Evolutionary conservation across 2,888 invertebrate species (phyloP), one percentile per base, ranked within the genome.

Genomic region (Zeuzera pyrina): DNA sequence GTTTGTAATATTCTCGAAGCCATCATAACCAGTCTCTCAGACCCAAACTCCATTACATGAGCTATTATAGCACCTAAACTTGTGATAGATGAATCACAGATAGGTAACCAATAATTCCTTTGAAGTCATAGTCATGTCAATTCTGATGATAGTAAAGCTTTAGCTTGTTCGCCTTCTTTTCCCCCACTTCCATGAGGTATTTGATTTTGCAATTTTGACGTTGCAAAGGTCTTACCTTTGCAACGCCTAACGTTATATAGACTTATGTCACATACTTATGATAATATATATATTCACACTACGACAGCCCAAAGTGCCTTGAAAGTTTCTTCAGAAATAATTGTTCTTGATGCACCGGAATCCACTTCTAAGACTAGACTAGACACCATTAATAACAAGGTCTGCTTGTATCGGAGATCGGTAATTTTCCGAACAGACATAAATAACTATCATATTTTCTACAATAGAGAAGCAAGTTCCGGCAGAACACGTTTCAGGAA

Each of bases 41-140:
- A 12, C 1, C 44, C 40, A 19, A 43, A 33, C 3, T 41, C 36
- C 38, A 42, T 35, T 1, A 21, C 7, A 22, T 40, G 40, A 2
- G 41, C 22, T 6, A 42, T 23, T 1, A 43, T 35, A 2, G 39
- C 41, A 2, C 43, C 43, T 5, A 43, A 23, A 0, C 47, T 45
- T 15, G 44, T 43, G 11, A 38, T 41, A 2, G 39, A 41, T n/a
- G 43, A 39, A 19, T 47, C 46, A 24, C 45, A 45, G 1, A 40
- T 43, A 2, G 45, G 31, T 3, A 35, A 3, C 2, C 45, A 19
- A 1, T 40, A 31, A 30, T 36, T 42, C 0, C 34, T 24, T n/a
- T 46, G 34, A 21, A 41, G 46, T 23, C 42, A 39, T 2, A 41
- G 39, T 12, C 42, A 15, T 3, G 40, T 43, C 5, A 33, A 12